Evolutionary conservation across 2,113 vertebrate genomes (phyloP).

Genomic region (Neopipo cinnamomea): DNA sequence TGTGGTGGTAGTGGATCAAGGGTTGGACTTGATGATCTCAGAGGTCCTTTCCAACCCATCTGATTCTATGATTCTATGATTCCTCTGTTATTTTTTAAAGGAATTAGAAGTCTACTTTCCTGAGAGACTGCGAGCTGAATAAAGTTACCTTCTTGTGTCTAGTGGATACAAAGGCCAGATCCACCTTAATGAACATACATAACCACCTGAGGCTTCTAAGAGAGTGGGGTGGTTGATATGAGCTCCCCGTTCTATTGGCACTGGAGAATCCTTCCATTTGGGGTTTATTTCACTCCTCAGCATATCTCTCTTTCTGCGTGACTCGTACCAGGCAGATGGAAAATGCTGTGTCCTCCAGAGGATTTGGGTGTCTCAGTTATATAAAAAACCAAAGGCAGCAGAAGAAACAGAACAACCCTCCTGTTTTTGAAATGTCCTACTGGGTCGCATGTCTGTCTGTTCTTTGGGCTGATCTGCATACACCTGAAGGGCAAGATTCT

Average conservation of each 20-base stretch:
- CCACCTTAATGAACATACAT: background rate
- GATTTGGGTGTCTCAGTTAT: background rate
- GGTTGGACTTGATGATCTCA: too few relatives aligned
- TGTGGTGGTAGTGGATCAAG: too few relatives aligned
- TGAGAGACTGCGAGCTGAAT: background rate
- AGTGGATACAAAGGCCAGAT: background rate
- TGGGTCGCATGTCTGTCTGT: background rate
- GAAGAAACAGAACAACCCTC: background rate
- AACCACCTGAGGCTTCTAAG: background rate
- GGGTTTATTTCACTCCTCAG: background rate
- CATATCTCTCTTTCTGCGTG: background rate
- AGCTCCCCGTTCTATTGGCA: background rate
- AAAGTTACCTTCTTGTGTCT: background rate
- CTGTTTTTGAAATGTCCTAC: background rate
- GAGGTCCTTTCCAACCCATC: too few relatives aligned
- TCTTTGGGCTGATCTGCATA: background rate
- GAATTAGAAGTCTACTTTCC: background rate
- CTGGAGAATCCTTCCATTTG: background rate
- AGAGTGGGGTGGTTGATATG: background rate
- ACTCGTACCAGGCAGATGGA: background rate
- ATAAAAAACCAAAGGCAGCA: background rate
- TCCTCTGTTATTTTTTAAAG: background rate
- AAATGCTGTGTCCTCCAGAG: background rate
- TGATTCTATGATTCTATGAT: too few relatives aligned
- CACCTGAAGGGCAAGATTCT: background rate